These are phyloP conservation scores for Dryadula phaetusa DNA, from an alignment of 2,888 invertebrate genomes.

Conservation along the genomic window DNA sequence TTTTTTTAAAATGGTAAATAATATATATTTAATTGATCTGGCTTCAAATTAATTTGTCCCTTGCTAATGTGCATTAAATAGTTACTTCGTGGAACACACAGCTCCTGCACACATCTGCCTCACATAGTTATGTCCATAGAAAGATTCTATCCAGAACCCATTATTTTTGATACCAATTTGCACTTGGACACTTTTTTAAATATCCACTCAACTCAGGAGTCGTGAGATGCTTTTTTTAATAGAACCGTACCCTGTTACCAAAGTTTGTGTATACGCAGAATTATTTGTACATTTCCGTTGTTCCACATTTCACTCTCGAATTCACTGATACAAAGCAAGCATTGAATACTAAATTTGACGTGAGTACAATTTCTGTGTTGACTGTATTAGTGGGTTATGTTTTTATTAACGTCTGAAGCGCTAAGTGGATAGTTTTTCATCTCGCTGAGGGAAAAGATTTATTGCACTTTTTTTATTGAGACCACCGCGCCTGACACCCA, in stretches of 20 bases:
- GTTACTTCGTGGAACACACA: background rate
- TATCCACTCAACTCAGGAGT: conserved; percentile 69
- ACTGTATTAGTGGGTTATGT: conserved; percentile 38
- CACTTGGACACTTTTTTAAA: conserved; percentile 55
- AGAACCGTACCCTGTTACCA: conserved; percentile 65
- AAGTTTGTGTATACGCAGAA: conserved; percentile 41
- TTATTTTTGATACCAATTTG: conserved; percentile 15
- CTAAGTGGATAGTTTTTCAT: conserved; percentile 44
- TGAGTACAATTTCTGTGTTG: conserved; percentile 14
- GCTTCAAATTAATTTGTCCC: too few species aligned
- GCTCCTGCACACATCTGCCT: background rate
- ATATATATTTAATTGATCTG: too few species aligned
- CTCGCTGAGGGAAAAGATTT: conserved; percentile 51
- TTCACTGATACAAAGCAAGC: conserved; percentile 39
- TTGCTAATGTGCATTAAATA: too few species aligned
- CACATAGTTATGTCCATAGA: background rate
- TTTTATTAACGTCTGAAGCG: conserved; percentile 46
- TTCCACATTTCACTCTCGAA: conserved; percentile 37
- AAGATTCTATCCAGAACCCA: conserved; percentile 38
- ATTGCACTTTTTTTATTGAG: conserved; percentile 60
- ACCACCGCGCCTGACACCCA: conserved; percentile 58
- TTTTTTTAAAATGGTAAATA: too few species aligned
- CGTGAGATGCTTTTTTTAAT: conserved; percentile 73
- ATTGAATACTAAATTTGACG: conserved; percentile 37
- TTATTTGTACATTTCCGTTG: conserved; percentile 44